Evolutionary conservation across 2,888 invertebrate species (phyloP), one percentile per base, ranked within the genome.

Genomic region (Temnothorax unifasciatus): DNA sequence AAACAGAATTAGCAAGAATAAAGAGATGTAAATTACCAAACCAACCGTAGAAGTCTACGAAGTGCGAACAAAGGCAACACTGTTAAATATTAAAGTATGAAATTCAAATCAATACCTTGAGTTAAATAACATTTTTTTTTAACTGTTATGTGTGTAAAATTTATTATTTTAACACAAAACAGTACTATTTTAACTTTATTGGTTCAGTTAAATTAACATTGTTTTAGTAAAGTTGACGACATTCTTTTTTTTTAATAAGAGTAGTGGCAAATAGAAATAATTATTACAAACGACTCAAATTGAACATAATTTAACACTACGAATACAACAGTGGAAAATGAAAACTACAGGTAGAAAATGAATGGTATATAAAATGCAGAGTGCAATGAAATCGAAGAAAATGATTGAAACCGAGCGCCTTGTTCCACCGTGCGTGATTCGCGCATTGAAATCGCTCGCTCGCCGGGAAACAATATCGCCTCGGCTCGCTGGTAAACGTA

Each of bases 391-490:
- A 47, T 68, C 29, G 18, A 47, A 68, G 25, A 29, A 18, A 68
- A 29, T 68, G 0, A 47, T 18, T 50, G 18, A 68, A 47, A 47
- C 4, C 47, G 64, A 21, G 44, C 15, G 15, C 34, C 47, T 8
- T n/a, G 29, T 73, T 73, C 9, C 29, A n/a, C 13, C 1, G 29
- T 6, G 21, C 6, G 38, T 38, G 25, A 57, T 68, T 68, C 54
- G 29, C 25, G 54, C 25, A 41, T 77, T 68, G 29, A 77, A 68
- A 57, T 68, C 54, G 29, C 52, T 68, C 54, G 54, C 25, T 54
- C 15, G 54, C 25, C 6, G 52, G 66, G 54, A 47, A 75, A 75
- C 74, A 75, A 77, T 76, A 52, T 68, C 54, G 75, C 15, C 68
- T 41, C 18, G 59, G 15, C 59, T 44, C 59, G 9, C 41, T 76